These are phyloP conservation scores for Acanthosepion lycidas DNA, from an alignment of 2,888 invertebrate genomes.

Conservation along the genomic window DNA sequence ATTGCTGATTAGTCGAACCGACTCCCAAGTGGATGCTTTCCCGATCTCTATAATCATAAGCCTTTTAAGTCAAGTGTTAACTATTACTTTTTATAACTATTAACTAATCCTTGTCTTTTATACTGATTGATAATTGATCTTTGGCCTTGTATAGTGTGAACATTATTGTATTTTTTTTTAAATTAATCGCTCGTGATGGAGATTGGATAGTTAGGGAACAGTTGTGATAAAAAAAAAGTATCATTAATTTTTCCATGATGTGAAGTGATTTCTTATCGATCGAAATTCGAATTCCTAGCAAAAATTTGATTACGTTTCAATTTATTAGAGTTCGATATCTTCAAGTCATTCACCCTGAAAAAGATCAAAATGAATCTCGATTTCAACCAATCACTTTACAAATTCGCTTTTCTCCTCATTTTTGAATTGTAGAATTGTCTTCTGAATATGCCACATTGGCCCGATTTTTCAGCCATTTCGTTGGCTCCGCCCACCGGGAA, in stretches of 20 bases:
- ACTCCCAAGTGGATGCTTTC: too few species aligned
- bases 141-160: too few species aligned
- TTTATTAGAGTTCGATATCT: background rate
- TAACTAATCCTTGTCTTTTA: too few species aligned
- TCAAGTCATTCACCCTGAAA: background rate
- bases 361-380: background rate
- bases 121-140: too few species aligned
- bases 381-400: background rate
- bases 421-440: too few species aligned
- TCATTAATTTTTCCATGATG: background rate
- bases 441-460: too few species aligned
- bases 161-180: too few species aligned
- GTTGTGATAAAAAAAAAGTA: background rate
- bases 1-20: too few species aligned
- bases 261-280: background rate
- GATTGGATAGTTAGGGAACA: background rate
- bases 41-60: too few species aligned
- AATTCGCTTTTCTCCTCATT: background rate
- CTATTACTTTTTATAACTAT: too few species aligned
- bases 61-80: too few species aligned
- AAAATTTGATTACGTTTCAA: background rate
- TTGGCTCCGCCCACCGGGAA: background rate
- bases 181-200: background rate
- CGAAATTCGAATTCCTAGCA: background rate
- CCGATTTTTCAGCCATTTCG: too few species aligned